These are phyloP conservation scores for Xyrauchen texanus DNA, from an alignment of 2,113 vertebrate species.

Conservation along the genomic window DNA sequence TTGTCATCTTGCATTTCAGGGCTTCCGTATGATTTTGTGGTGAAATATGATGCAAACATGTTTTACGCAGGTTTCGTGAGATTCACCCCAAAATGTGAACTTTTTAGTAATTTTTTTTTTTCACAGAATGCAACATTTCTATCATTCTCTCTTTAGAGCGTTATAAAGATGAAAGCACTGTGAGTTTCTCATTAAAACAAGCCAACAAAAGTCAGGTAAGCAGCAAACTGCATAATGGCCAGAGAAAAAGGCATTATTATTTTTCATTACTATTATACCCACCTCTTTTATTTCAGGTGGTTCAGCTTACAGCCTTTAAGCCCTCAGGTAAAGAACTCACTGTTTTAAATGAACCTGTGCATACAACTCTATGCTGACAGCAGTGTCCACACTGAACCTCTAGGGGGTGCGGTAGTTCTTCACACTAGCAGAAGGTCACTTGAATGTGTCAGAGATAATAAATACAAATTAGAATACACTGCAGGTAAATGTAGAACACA, in stretches of 20 bases:
- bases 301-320: conserved; percentile 88
- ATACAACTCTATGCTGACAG: neutral
- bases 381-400: neutral
- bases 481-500: no score
- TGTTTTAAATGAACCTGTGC: neutral
- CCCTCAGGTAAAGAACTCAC: conserved; percentile 77
- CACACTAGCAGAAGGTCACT: no score
- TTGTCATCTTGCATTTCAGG: no score
- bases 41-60: no score
- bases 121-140: no score
- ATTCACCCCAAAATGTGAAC: no score
- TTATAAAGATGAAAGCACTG: conserved; percentile 72
- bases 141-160: conserved; percentile 64
- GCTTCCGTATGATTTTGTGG: no score
- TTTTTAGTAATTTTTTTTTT: no score
- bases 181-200: conserved; percentile 70
- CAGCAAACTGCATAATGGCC: neutral
- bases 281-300: conserved; percentile 71
- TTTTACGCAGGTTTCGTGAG: no score
- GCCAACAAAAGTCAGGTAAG: conserved; percentile 70
- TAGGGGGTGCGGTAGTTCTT: conserved; percentile 33
- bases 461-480: no score
- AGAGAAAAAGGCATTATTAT: neutral
- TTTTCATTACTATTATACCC: neutral
- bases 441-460: no score